Base-by-base conservation (phyloP, 2,888 invertebrate genomes). In the Fabriciana adippe region DNA sequence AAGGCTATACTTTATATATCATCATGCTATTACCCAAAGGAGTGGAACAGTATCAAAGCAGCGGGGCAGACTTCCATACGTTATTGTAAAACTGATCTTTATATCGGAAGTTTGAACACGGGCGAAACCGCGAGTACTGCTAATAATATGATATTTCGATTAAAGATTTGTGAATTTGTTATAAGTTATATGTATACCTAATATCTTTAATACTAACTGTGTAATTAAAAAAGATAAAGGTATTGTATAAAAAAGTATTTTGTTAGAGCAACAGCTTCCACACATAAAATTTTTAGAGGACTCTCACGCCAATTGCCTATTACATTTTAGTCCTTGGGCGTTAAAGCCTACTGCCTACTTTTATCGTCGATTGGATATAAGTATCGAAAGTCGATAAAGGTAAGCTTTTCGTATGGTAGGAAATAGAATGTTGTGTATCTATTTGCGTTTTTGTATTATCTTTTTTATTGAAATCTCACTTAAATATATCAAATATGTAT, bases 241-340 rank as follows among this genome's bases (percentile, higher is more conserved):
- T 51, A 35, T 14, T 51, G 50, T 51, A 61, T 61, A 61, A 51
- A 61, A 50, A 66, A 41, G 41, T 56, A 45, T 47, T 53, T 35
- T 31, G 72, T 76, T 72, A 51, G 35, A 61, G 35, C 61, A 63
- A 63, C 72, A 71, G 74, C 35, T 79, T 65, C 41, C 21, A 54
- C 48, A 31, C 48, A 59, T 59, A 61, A 71, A 69, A 64, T 41
- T 64, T 54, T 67, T 74, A 75, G 75, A 77, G 76, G 73, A 73
- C 75, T 75, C 76, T 74, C 82, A 78, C 78, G 78, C 76, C 82
- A 81, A 83, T 84, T 82, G 80, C 79, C 83, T 76, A 81, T 80
- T 80, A 81, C 76, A 75, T 79, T 79, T 75, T 79, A 76, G 72
- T 71, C 69, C 72, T 69, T 70, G 70, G 70, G 70, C 77, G 79